Base-by-base conservation (phyloP, 1,140 invertebrate species). In the Micrasema minimum region DNA sequence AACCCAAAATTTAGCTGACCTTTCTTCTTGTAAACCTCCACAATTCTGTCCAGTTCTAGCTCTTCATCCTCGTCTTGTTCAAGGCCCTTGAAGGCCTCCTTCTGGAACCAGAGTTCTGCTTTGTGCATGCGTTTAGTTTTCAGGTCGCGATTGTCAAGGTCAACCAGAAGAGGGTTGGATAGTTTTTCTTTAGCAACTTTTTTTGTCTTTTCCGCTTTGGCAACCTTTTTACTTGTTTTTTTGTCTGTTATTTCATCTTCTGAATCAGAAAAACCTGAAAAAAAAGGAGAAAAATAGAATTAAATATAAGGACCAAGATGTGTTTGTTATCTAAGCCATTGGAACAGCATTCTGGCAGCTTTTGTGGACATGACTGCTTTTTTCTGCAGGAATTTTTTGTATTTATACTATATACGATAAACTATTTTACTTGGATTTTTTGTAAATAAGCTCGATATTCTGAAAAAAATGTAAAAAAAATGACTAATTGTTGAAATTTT, bases 41-140 rank as follows among this genome's bases (percentile, higher is more conserved):
- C 88, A 80, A 96, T 87, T 79, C 89, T 89, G 77, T 96, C 92
- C 66, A 97, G 85, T 82, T 97, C 96, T 26, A 90, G 88, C 78
- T 95, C 94, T 81, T 96, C 94, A 80, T 95, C 93, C 48, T 90
- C 90, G 57, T 96, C 92, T 71, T 89, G 85, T 74, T 92, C 90
- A 37, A 96, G 80, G 76, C 92, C 88, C 79, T 94, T 92, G 78
- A 98, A 96, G 59, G 89, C 87, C 76, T 96, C 93, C 83, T 95
- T 94, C 76, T 94, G 90, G 80, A 97, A 97, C 95, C 95, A 98
- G 10, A 93, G 80, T 72, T 94, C 87, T 0, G 93, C 93, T 81
- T 93, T 94, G 67, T 91, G 88, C 45, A 90, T 83, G 41, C 88
- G 86, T 77, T 90, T 92, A 0, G 89, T 87, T 48, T 90, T 87